These are phyloP conservation scores for Ceratoteleas bidentatus DNA, from an alignment of 1,140 invertebrate genomes.

Conservation along the genomic window DNA sequence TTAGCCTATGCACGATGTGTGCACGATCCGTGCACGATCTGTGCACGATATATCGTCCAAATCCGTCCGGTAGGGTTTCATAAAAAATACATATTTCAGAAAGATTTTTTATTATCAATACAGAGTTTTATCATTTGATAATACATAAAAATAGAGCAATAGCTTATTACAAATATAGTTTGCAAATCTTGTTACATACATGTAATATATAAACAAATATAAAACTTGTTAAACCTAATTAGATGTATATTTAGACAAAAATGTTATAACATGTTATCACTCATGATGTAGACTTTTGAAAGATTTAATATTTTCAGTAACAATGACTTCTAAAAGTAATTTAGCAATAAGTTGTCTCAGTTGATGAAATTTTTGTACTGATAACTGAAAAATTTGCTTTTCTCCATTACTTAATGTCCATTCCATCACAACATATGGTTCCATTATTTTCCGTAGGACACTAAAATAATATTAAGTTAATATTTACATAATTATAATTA, in stretches of 20 bases:
- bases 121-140: no score
- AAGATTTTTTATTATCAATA: no score
- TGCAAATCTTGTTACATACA: no score
- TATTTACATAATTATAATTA: background rate
- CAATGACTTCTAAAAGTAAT: slow-evolving; percentile 74
- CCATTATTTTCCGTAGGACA: slow-evolving; percentile 73
- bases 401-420: slow-evolving; percentile 76
- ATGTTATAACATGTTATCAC: slow-evolving; percentile 6
- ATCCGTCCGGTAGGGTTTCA: no score
- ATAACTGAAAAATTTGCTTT: slow-evolving; percentile 75
- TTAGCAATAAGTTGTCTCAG: slow-evolving; percentile 76
- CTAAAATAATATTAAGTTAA: slow-evolving; percentile 67
- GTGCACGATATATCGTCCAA: no score
- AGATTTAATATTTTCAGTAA: slow-evolving; percentile 70
- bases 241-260: background rate
- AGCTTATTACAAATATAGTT: no score
- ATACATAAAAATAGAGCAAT: no score
- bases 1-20: no score
- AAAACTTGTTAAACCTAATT: background rate
- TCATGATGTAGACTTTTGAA: slow-evolving; percentile 67
- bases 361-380: slow-evolving; percentile 75
- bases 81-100: no score
- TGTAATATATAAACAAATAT: no score
- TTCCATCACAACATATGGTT: slow-evolving; percentile 78
- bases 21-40: no score